A percentile compares a stretch with the other conserved stretches of the same genome.
phyloP scores from a whole-genome alignment of 1,140 invertebrate genomes.

The Rhagoletis zephyria region DNA sequence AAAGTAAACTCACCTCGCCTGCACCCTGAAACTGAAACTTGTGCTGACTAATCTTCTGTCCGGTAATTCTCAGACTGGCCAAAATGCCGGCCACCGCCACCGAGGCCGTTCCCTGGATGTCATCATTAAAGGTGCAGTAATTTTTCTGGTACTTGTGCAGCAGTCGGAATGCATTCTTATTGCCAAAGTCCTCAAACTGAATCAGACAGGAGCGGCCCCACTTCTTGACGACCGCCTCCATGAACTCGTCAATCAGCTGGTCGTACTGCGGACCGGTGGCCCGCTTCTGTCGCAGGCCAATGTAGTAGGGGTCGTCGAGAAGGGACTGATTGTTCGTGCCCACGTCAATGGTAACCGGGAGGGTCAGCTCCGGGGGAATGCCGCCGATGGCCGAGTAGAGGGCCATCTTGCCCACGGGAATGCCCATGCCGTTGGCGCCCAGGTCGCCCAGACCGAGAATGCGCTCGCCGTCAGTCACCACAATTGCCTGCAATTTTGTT shows the following conservation, averaged over 20 bases:
- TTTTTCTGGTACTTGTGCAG: conserved; percentile 86
- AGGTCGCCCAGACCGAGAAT: conserved; percentile 94
- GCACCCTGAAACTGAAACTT: no score
- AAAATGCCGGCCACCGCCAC: conserved; percentile 93
- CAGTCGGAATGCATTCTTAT: conserved; percentile 90
- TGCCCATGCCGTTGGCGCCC: conserved; percentile 94
- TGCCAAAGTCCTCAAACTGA: conserved; percentile 96
- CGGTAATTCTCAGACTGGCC: conserved; percentile 85
- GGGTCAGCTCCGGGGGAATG: conserved; percentile 89
- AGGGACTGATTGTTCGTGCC: conserved; percentile 91
- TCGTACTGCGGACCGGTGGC: conserved; percentile 89
- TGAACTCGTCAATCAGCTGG: conserved; percentile 96
- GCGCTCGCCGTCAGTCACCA: conserved; percentile 94
- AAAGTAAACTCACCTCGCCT: no score
- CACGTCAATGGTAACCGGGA: conserved; percentile 92
- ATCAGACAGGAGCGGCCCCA: conserved; percentile 88
- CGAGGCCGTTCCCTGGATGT: conserved; percentile 93
- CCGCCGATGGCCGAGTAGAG: conserved; percentile 93
- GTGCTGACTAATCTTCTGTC: no score
- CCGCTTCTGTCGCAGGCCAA: conserved; percentile 89
- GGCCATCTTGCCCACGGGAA: conserved; percentile 91
- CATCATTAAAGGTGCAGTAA: conserved; percentile 96
- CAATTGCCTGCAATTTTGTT: conserved; percentile 84
- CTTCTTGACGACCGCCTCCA: conserved; percentile 88
- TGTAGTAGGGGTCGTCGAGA: conserved; percentile 91